phyloP scores from a whole-genome alignment of 2,888 invertebrate genomes.

The Thymelicus acteon region DNA sequence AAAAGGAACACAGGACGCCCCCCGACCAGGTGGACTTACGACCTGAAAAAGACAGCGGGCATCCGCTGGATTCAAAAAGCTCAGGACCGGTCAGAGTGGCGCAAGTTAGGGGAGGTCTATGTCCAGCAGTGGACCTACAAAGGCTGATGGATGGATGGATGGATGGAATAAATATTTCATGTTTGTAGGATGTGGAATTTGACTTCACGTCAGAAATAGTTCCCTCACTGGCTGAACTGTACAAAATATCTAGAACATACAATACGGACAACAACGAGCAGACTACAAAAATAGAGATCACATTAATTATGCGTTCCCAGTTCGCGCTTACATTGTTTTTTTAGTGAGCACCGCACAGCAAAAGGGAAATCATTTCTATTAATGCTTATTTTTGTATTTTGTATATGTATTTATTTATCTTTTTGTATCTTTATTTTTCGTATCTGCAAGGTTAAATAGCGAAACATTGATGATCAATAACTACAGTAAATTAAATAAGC shows the following conservation, averaged over 20 bases:
- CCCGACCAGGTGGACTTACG: too few relatives aligned
- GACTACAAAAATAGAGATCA: background rate
- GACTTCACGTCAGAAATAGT: background rate
- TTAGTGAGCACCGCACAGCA: background rate
- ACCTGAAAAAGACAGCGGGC: too few relatives aligned
- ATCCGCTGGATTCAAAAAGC: too few relatives aligned
- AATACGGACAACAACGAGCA: background rate
- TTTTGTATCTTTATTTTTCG: too few relatives aligned
- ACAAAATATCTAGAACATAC: background rate
- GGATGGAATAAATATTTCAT: background rate
- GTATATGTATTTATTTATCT: too few relatives aligned
- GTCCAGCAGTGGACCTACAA: too few relatives aligned
- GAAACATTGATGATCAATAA: background rate
- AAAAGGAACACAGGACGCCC: too few relatives aligned
- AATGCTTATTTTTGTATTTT: too few relatives aligned
- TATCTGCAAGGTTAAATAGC: background rate
- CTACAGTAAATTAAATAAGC: constrained; percentile 1
- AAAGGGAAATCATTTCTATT: background rate
- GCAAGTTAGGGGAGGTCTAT: too few relatives aligned
- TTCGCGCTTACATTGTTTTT: background rate
- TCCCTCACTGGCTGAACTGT: background rate
- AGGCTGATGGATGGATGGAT: too few relatives aligned
- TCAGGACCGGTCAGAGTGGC: too few relatives aligned
- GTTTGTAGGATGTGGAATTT: background rate
- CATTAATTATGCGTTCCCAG: background rate